A percentile compares a stretch with the other conserved stretches of the same genome.
phyloP scores from a whole-genome alignment of 2,113 vertebrate genomes.

The Rhegmatorhina hoffmannsi region DNA sequence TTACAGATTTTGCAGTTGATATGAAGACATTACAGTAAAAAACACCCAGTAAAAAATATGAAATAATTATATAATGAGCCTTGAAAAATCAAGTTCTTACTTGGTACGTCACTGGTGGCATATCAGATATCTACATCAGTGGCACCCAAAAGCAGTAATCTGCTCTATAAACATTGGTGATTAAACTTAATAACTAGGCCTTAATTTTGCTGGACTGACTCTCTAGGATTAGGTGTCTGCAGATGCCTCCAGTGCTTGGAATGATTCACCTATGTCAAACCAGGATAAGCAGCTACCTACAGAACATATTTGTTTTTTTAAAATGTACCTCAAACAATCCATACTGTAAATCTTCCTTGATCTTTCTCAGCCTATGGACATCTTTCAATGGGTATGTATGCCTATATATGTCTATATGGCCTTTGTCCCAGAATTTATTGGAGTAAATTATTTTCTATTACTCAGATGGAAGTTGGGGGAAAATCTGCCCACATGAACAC shows the following conservation, averaged over 20 bases:
- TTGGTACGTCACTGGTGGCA: background rate
- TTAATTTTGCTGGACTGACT: constrained; percentile 39
- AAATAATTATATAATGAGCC: constrained; percentile 51
- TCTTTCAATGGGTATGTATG: background rate
- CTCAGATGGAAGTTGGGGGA: background rate
- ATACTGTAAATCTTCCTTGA: background rate
- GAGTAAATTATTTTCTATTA: background rate
- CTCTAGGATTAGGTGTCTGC: background rate
- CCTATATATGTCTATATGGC: too few species aligned
- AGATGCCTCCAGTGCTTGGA: background rate
- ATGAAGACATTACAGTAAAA: constrained; percentile 47
- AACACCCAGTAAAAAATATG: background rate
- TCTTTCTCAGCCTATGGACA: background rate
- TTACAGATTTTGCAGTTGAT: constrained; percentile 40
- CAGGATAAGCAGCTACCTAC: background rate
- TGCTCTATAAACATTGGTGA: constrained; percentile 32
- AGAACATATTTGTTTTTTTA: background rate
- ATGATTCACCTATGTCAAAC: background rate
- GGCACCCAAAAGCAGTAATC: background rate
- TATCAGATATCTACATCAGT: constrained; percentile 26
- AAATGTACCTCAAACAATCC: background rate
- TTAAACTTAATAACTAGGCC: constrained; percentile 54
- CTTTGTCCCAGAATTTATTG: background rate
- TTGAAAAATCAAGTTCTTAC: constrained; percentile 36
- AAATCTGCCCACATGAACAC: background rate